Conservation (phyloP, 92 coral and sea anemone species). For the Ricordea florida region DNA sequence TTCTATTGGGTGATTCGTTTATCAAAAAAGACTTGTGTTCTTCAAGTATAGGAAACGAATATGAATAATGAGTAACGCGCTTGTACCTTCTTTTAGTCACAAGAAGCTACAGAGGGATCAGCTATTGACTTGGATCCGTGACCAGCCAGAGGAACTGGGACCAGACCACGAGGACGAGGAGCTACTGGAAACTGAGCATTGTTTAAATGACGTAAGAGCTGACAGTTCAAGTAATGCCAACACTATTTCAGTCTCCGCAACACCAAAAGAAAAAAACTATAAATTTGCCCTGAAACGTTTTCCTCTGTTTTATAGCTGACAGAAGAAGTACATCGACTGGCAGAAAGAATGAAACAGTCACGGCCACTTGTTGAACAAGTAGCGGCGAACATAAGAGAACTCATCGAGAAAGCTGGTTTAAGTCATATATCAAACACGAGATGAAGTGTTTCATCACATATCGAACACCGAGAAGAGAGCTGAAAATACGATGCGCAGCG, state of each 20-base stretch:
- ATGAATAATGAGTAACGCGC: background rate
- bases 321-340: conserved; percentile 41
- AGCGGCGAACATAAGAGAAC: conserved; percentile 42
- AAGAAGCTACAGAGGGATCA: conserved; percentile 37
- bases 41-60: background rate
- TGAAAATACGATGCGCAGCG: too few relatives aligned
- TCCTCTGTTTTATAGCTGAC: conserved; percentile 51
- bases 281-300: too few relatives aligned
- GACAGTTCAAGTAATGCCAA: background rate
- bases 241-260: background rate
- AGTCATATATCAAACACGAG: too few relatives aligned
- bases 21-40: too few relatives aligned
- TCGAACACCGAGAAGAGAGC: too few relatives aligned
- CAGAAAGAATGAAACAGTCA: conserved; percentile 42
- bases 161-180: conserved; percentile 24
- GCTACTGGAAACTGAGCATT: conserved; percentile 32
- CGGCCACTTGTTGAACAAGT: conserved; percentile 63
- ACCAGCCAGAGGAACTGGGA: conserved; percentile 19
- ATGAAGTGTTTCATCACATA: too few relatives aligned
- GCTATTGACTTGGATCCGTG: conserved; percentile 22
- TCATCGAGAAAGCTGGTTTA: conserved; percentile 32
- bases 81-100: conserved; percentile 9
- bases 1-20: too few relatives aligned
- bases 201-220: background rate
- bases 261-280: background rate